Conservation (phyloP, 2,113 vertebrate species). For the Gymnogyps californianus region DNA sequence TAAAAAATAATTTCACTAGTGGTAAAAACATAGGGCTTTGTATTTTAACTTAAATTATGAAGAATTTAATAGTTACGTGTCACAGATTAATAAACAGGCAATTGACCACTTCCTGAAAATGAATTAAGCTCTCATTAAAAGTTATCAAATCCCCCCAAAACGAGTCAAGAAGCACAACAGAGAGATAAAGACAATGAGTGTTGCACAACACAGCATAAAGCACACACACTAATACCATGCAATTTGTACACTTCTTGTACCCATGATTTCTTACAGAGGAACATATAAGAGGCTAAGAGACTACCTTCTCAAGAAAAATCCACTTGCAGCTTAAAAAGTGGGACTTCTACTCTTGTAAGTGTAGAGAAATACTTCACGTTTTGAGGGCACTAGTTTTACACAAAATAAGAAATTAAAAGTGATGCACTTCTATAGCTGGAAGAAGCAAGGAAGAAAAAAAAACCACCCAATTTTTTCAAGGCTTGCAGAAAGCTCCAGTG, state of each 20-base stretch:
- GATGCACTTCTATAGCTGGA: not conserved
- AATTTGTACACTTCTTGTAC: not conserved
- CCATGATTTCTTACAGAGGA: not conserved
- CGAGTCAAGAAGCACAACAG: not conserved
- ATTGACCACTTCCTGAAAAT: not conserved
- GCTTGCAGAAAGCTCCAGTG: not conserved
- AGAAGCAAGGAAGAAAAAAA: not conserved
- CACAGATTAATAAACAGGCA: not conserved
- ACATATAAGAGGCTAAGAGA: not conserved
- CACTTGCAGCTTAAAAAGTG: not conserved
- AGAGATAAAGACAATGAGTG: not conserved
- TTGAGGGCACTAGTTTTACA: not conserved
- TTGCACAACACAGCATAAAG: not conserved
- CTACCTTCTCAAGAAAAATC: not conserved
- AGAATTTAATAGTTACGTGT: not conserved
- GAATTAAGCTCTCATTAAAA: not conserved
- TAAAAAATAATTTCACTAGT: not conserved
- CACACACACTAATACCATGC: not conserved
- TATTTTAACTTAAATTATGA: not conserved
- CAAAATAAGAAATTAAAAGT: not conserved
- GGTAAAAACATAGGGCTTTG: not conserved
- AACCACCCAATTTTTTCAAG: not conserved
- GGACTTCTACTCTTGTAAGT: not conserved
- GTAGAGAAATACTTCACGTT: not conserved
- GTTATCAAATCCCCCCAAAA: not conserved